Evolutionary conservation across 2,888 invertebrate genomes (phyloP), one percentile per base, ranked within the genome.

Genomic region (Carabus problematicus): DNA sequence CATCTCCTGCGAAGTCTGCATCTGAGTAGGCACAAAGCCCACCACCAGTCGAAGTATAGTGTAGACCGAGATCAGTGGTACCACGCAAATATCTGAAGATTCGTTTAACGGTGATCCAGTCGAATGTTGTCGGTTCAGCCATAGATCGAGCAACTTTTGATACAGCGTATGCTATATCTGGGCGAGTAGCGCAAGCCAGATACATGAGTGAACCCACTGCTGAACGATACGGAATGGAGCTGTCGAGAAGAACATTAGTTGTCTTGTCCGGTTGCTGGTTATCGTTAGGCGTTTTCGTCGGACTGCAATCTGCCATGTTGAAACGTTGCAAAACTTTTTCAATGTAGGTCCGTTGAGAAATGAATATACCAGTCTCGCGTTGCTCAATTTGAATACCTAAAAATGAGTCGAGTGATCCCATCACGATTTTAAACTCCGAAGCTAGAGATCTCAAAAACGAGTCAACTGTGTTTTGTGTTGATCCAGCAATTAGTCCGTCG

Each of bases 351-450:
- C 59, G 55, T 47, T 74, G 74, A 12, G 73, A 71, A 49, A 73
- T 40, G 56, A 71, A 71, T 18, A 72, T 43, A 59, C 72, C 71
- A 39, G 70, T 68, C 45, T 73, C 70, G 19, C 70, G 64, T 71
- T 71, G 71, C 19, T 74, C 64, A 19, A 74, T 74, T 45, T 69
- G 72, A 59, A 73, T 73, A 8, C 73, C 72, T 52, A 74, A 67
- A 70, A 19, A 56, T 56, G 56, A 6, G 19, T 56, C 56, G 29
- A 56, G 7, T 11, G 56, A 56, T n/a, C 56, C 56, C 40, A 56
- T 52, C 70, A 71, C 1, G 63, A 43, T 63, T 71, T 71, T 8
- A 70, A 42, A 56, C 29, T 56, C 56, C 19, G 56, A 56, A 8
- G 56, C 19, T 29, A 29, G 29, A 29, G 29, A 29, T 39, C 8